Evolutionary conservation across 2,888 invertebrate species (phyloP).

Genomic region (Lycophotia porphyrea): DNA sequence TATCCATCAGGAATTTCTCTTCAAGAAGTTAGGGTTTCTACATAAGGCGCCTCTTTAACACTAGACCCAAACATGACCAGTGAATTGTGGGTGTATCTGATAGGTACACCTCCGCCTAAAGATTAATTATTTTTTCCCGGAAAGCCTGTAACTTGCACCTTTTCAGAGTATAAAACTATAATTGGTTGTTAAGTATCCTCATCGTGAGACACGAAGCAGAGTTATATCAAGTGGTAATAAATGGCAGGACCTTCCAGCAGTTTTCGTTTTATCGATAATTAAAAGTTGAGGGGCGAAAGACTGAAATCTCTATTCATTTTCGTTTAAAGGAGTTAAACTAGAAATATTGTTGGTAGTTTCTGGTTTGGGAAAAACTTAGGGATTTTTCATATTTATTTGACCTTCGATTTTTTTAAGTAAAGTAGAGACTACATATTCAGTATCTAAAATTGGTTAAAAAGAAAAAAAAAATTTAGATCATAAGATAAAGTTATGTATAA

Average conservation of each 20-base stretch:
- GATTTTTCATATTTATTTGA: too few relatives aligned
- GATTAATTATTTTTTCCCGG: not conserved
- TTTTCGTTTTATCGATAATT: conserved; percentile 9
- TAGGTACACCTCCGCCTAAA: not conserved
- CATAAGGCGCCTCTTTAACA: not conserved
- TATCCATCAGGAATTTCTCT: not conserved
- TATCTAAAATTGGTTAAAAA: not conserved
- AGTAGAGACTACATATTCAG: not conserved
- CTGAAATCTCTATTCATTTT: not conserved
- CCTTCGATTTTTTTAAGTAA: too few relatives aligned
- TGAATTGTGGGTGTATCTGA: not conserved
- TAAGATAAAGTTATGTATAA: not conserved
- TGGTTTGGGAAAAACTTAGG: not conserved
- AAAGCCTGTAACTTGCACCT: conserved; percentile 6
- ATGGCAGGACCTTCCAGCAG: not conserved
- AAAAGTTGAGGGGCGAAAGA: not conserved
- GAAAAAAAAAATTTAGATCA: not conserved
- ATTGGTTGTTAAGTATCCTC: conserved; percentile 19
- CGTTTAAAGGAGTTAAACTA: not conserved
- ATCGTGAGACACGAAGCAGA: not conserved
- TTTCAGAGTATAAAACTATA: not conserved
- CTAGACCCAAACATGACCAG: not conserved
- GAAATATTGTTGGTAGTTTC: not conserved
- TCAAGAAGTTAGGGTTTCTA: not conserved
- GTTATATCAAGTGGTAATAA: conserved; percentile 37